These are phyloP conservation scores for Pongo pygmaeus DNA, from an alignment of 2,113 vertebrate genomes.

Conservation along the genomic window DNA sequence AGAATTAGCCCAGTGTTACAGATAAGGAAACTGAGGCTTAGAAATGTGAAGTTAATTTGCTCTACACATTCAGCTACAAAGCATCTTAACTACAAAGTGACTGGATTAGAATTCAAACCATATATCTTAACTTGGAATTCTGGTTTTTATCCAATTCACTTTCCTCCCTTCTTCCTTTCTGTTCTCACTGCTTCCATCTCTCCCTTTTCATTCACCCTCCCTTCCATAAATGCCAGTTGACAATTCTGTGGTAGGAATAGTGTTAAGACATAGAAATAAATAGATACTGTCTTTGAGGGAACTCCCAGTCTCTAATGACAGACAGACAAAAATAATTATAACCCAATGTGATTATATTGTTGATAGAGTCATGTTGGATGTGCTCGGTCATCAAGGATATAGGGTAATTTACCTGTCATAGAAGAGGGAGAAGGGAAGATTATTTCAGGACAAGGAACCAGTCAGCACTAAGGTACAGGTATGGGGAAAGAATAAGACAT, in stretches of 20 bases:
- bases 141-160: neutral
- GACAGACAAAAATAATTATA: neutral
- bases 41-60: neutral
- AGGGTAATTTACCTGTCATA: neutral
- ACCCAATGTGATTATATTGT: neutral
- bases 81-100: neutral
- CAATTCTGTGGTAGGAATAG: neutral
- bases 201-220: neutral
- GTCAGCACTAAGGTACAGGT: neutral
- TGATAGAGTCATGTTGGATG: neutral
- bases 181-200: neutral
- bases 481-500: neutral
- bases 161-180: neutral
- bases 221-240: neutral
- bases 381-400: neutral
- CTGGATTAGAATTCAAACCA: neutral
- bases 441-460: neutral
- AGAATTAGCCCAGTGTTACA: neutral
- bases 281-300: neutral
- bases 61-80: neutral
- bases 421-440: neutral
- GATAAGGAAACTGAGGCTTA: neutral
- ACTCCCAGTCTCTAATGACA: neutral
- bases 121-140: neutral
- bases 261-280: neutral